Base-by-base conservation (phyloP, 2,797 vertebrate genomes). In the Gallinago stenura region DNA sequence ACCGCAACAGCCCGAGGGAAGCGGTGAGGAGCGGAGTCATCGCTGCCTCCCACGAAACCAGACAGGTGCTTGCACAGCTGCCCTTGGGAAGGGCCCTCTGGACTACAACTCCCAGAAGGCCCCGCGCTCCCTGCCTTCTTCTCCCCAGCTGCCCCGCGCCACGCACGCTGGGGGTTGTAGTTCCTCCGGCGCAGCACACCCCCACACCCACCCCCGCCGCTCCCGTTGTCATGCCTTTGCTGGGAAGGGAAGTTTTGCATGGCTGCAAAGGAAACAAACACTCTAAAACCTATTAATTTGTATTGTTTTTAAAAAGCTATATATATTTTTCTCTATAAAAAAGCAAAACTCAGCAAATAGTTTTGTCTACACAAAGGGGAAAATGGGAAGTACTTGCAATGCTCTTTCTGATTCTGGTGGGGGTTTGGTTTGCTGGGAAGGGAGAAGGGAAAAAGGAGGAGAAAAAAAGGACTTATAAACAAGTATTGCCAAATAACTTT, bases 41-140 rank as follows among this genome's bases (percentile, higher is more conserved):
- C 66, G 62, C 88, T 22, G 31, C 83, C 82, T 57, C 89, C 37
- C 66, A 7, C 16, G 3, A 1, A 2, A 43, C 35, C 43, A 9
- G 8, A 43, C 95, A 95, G 89, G 96, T 93, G 72, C 81, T 57
- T 76, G 78, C 48, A 75, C 5, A 43, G 66, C 31, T 3, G 73
- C 89, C 91, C 66, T 14, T 1, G 10, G 58, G 15, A 16, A 35
- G 1, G 26, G 25, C 17, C 12, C 2, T 0, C 4, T 0, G 54
- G 33, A 96, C 96, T 97, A 97, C 97, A 89, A 11, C 73, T 96
- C 97, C 96, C 93, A 89, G 76, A 48, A 78, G 30, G 0, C 79
- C 15, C 3, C 7, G 56, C 9, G 70, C 24, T 3, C 9, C 0
- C 18, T 9, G 2, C 15, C 15, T 0, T 2, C 4, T 4, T 0